A percentile compares a stretch with the other conserved stretches of the same genome.
Evolutionary conservation across 2,888 invertebrate genomes (phyloP).

Genomic region (Sarcophaga carnaria): DNA sequence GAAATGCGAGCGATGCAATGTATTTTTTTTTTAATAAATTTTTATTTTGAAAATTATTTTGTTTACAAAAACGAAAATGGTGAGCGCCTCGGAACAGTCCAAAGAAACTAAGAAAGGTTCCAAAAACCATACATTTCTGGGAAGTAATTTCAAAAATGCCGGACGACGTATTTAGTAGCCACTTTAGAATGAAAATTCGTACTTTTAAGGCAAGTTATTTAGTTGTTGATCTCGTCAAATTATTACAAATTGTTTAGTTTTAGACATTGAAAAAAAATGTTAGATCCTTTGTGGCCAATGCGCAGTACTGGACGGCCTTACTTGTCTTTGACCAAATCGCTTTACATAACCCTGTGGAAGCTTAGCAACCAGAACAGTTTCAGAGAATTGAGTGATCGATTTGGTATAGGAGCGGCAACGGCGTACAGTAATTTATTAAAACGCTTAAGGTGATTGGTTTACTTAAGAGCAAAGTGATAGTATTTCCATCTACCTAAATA

Average conservation of each 20-base stretch:
- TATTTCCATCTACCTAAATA: constrained; percentile 5
- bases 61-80: background rate
- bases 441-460: constrained; percentile 17
- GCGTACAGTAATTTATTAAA: constrained; percentile 24
- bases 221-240: too few species aligned
- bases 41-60: background rate
- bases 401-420: background rate
- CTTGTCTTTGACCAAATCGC: background rate
- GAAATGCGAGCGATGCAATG: background rate
- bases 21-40: background rate
- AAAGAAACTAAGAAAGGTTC: background rate
- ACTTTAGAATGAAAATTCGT: constrained; percentile 8
- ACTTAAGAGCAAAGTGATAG: constrained; percentile 1
- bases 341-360: constrained; percentile 28
- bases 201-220: background rate
- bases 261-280: background rate
- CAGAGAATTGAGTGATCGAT: constrained; percentile 26
- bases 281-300: constrained; percentile 20
- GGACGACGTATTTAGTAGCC: background rate
- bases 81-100: too few species aligned
- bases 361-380: constrained; percentile 16
- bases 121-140: constrained; percentile 6
- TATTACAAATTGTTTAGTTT: background rate
- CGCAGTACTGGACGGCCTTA: too few species aligned
- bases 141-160: constrained; percentile 18